Conservation (phyloP, 2,888 invertebrate species). For the Melinaea marsaeus region DNA sequence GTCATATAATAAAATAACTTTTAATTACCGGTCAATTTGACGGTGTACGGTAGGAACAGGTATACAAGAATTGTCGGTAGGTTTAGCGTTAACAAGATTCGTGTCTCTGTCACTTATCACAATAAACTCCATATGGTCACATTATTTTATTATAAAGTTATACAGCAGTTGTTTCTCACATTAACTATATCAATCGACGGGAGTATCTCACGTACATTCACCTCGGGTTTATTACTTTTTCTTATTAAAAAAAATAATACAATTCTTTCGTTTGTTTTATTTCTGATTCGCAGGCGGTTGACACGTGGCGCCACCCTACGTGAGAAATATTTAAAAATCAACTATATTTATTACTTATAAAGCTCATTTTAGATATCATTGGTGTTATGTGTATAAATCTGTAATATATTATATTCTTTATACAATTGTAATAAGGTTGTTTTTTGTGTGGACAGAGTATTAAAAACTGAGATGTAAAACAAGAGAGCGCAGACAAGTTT, state of each 20-base stretch:
- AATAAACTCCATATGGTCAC: slow-evolving; percentile 7
- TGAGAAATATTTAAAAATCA: slow-evolving; percentile 26
- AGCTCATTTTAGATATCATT: slow-evolving; percentile 1
- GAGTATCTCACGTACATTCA: slow-evolving; percentile 46
- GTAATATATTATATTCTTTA: not conserved
- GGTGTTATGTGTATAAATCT: slow-evolving; percentile 14
- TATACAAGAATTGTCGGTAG: too few species aligned
- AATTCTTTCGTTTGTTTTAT: slow-evolving; percentile 35
- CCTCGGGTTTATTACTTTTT: slow-evolving; percentile 49
- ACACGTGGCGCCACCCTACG: slow-evolving; percentile 67
- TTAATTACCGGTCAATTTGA: too few species aligned
- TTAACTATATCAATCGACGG: slow-evolving; percentile 39
- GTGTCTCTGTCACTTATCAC: not conserved
- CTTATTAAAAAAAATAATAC: slow-evolving; percentile 41
- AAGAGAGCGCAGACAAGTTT: slow-evolving; percentile 61
- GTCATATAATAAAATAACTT: too few species aligned
- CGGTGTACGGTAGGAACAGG: too few species aligned
- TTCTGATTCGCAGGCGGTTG: slow-evolving; percentile 55
- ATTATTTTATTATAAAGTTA: slow-evolving; percentile 1
- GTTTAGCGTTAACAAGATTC: too few species aligned
- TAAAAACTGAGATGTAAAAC: slow-evolving; percentile 53
- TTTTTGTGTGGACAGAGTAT: not conserved
- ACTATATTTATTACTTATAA: not conserved
- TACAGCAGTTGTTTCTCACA: slow-evolving; percentile 26
- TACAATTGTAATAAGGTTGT: not conserved